A percentile compares a stretch with the other conserved stretches of the same genome.
Evolutionary conservation across 2,888 invertebrate species (phyloP).

Genomic region (Miltochrista miniata): DNA sequence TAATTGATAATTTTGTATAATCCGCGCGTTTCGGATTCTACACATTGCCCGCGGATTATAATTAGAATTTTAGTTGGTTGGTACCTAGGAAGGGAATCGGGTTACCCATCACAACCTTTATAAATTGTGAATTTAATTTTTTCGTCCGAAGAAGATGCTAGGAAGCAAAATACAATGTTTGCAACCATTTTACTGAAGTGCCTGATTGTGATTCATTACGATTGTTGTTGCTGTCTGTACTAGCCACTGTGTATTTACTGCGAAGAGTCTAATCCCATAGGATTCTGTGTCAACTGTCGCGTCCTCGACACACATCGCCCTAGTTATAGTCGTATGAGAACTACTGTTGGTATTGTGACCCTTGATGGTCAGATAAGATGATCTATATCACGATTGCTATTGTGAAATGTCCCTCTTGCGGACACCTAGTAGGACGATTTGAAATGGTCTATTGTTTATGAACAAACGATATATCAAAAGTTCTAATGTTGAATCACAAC

Average conservation of each 20-base stretch:
- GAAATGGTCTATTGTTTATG: neutral
- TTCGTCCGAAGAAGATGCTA: no score
- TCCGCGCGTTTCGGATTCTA: no score
- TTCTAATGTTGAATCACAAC: no score
- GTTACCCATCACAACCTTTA: no score
- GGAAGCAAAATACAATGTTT: no score
- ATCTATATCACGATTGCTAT: conserved; percentile 13
- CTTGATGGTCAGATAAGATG: conserved; percentile 36
- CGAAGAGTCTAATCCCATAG: conserved; percentile 20
- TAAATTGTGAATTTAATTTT: no score
- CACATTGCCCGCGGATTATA: no score
- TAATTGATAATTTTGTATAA: no score
- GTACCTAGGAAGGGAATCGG: no score
- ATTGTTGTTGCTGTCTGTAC: neutral
- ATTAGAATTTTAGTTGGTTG: no score
- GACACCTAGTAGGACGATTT: conserved; percentile 10
- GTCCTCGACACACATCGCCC: conserved; percentile 61
- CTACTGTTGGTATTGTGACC: conserved; percentile 22
- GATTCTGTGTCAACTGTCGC: conserved; percentile 16
- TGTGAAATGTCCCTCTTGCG: conserved; percentile 19
- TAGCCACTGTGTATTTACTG: conserved; percentile 13
- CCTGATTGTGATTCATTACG: neutral
- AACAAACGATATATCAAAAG: no score
- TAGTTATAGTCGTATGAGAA: conserved; percentile 44
- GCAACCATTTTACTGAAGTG: neutral